phyloP scores from a whole-genome alignment of 2,888 invertebrate species.

The Erynnis tages region DNA sequence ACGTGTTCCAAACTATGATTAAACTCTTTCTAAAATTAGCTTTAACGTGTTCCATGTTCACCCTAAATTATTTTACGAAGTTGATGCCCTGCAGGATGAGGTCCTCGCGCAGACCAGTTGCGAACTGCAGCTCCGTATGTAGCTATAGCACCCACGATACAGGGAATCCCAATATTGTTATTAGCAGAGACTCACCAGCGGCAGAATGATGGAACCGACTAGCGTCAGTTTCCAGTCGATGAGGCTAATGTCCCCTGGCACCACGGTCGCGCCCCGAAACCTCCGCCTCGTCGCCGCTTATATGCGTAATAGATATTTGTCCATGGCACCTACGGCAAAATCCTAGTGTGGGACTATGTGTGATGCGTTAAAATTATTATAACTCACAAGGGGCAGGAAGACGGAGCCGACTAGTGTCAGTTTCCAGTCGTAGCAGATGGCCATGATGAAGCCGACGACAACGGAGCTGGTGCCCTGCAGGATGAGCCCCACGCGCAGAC shows the following conservation, averaged over 20 bases:
- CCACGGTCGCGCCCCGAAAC: constrained; percentile 84
- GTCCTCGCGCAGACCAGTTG: too few relatives aligned
- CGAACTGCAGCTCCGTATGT: too few relatives aligned
- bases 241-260: constrained; percentile 81
- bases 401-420: constrained; percentile 82
- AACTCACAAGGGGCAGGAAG: constrained; percentile 81
- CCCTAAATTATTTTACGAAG: too few relatives aligned
- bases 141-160: too few relatives aligned
- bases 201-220: constrained; percentile 81
- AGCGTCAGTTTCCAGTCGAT: constrained; percentile 84
- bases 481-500: constrained; percentile 81
- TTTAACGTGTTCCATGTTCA: too few relatives aligned
- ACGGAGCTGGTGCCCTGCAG: constrained; percentile 83
- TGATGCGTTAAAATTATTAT: background rate
- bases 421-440: constrained; percentile 82
- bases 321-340: too few relatives aligned
- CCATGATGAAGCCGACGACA: constrained; percentile 80
- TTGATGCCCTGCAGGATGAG: too few relatives aligned
- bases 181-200: constrained; percentile 73
- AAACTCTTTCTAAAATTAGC: too few relatives aligned
- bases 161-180: too few relatives aligned
- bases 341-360: too few relatives aligned
- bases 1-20: too few relatives aligned
- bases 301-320: too few relatives aligned
- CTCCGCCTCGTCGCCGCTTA: constrained; percentile 84